Percentiles rank a stretch among this genome's conserved stretches.
phyloP scores from a whole-genome alignment of 2,888 invertebrate genomes.

The Allophyes oxyacanthae region DNA sequence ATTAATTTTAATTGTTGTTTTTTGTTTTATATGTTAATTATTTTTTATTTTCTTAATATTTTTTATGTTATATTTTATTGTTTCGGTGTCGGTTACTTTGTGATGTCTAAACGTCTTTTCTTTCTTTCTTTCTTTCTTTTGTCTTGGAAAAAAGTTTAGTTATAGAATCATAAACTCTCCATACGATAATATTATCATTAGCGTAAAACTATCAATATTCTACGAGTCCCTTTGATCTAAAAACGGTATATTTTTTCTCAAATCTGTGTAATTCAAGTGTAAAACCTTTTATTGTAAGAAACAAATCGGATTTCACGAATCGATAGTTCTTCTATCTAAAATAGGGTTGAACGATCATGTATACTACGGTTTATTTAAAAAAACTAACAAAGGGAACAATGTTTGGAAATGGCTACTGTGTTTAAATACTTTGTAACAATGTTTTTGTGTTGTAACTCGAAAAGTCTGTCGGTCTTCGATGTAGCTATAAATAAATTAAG shows the following conservation, averaged over 20 bases:
- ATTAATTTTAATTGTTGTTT: no score
- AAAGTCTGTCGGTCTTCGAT: neutral
- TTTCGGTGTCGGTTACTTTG: no score
- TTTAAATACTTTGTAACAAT: constrained; percentile 16
- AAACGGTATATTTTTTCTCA: constrained; percentile 18
- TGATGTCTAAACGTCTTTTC: no score
- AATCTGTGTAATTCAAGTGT: constrained; percentile 55
- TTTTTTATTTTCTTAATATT: no score
- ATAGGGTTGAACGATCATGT: constrained; percentile 37
- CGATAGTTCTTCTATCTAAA: constrained; percentile 10
- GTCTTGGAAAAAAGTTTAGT: no score
- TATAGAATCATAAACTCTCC: no score
- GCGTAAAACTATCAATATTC: constrained; percentile 40
- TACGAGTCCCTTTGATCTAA: constrained; percentile 23
- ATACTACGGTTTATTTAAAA: constrained; percentile 22
- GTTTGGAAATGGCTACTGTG: constrained; percentile 32
- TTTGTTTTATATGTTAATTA: no score
- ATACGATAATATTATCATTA: no score
- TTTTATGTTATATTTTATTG: no score
- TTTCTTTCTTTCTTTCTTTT: no score
- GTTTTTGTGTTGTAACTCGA: neutral
- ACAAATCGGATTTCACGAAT: constrained; percentile 42
- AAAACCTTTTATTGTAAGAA: constrained; percentile 57
- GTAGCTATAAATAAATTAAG: constrained; percentile 2
- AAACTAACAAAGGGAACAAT: constrained; percentile 30